Evolutionary conservation across 2,797 vertebrate species (phyloP), one percentile per base, ranked within the genome.

Genomic region (Sibirionetta formosa): DNA sequence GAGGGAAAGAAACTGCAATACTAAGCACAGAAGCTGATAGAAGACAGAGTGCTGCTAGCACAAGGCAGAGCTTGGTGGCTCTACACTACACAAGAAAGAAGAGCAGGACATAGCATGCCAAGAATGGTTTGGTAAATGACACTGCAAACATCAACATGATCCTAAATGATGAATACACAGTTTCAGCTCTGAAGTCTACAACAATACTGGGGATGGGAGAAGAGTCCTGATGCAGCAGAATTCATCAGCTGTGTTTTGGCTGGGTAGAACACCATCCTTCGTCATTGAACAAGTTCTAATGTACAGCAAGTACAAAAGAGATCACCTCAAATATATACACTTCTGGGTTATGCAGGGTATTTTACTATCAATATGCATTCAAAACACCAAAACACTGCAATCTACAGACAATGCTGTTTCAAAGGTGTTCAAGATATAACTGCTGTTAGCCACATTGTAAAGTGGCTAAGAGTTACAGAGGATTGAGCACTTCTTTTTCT

Each of bases 291-390:
- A n/a, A 12, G 7, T 65, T 70, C 38, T 79, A 82, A 75, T 9
- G 33, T 35, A 79, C 17, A 78, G 35, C 29, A 86, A 86, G 22
- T 48, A 64, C 18, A 75, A 40, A 50, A 61, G 27, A 50, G 12
- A 79, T 46, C 73, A 73, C 50, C 68, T 73, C 38, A 82, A 57
- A 85, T 69, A 68, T 5, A 63, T 1, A 48, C 61, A 82, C 27
- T 50, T 78, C 38, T 42, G 31, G 23, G 44, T 72, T 54, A 58
- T 18, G 27, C 61, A 58, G 12, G 33, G 33, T 14, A 63, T 71
- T 58, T 36, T 9, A 12, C 29, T 61, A 77, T 11, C 4, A 0
- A 65, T 60, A 44, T 0, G 0, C 46, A 61, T 23, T 42, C 18
- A 85, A 66, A 88, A 46, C 19, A 42, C 26, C 14, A 58, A 63